A percentile compares a stretch with the other conserved stretches of the same genome.
phyloP scores from a whole-genome alignment of 2,888 invertebrate genomes.

The Seira sanloemensis region DNA sequence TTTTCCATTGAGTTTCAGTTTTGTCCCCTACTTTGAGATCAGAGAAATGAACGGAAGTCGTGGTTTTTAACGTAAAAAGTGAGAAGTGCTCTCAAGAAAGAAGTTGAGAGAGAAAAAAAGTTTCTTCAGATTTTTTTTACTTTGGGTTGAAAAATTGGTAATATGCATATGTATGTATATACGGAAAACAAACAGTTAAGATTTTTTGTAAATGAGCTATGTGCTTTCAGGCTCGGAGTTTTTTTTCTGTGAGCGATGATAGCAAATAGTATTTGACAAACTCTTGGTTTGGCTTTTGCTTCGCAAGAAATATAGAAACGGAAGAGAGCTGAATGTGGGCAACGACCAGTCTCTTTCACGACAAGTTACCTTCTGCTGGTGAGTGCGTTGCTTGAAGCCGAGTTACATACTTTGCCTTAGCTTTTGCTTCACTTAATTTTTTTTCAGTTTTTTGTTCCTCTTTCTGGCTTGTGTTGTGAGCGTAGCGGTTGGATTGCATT shows the following conservation, averaged over 20 bases:
- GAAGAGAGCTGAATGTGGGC: conserved; percentile 49
- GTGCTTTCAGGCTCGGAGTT: too few species aligned
- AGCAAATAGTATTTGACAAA: too few species aligned
- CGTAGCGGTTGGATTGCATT: neutral
- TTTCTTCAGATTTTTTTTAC: too few species aligned
- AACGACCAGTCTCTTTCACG: conserved; percentile 61
- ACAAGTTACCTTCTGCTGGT: conserved; percentile 60
- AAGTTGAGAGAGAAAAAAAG: too few species aligned
- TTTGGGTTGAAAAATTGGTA: too few species aligned
- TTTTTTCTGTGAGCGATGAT: too few species aligned
- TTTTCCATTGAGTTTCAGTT: neutral
- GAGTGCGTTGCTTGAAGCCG: conserved; percentile 52
- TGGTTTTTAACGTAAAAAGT: conserved; percentile 18
- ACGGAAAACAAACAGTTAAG: too few species aligned
- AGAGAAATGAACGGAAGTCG: conserved; percentile 23
- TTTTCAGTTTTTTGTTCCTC: conserved; percentile 22
- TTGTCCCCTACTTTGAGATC: conserved; percentile 28
- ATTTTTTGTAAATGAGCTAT: too few species aligned
- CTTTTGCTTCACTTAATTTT: conserved; percentile 44
- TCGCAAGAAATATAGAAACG: conserved; percentile 5
- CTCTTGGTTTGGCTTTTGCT: neutral
- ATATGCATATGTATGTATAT: too few species aligned
- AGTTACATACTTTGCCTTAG: conserved; percentile 38
- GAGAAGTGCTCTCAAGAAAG: too few species aligned
- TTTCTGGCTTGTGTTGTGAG: neutral